A percentile compares a stretch with the other conserved stretches of the same genome.
These are phyloP conservation scores for Neosilurus hyrtlii DNA, from an alignment of 2,797 vertebrate genomes.

Conservation along the genomic window DNA sequence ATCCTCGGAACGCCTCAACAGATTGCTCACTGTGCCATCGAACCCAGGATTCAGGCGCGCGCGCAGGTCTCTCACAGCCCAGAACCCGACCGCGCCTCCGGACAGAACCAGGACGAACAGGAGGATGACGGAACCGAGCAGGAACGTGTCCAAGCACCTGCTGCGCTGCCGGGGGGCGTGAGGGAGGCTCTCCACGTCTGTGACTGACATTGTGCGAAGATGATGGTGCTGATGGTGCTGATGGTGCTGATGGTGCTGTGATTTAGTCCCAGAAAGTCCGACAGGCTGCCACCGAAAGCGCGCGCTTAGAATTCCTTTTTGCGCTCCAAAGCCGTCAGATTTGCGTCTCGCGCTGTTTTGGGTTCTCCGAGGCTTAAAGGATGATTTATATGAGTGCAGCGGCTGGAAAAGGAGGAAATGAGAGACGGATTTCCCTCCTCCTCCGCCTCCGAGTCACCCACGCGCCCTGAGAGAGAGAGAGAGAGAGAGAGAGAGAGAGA, in stretches of 20 bases:
- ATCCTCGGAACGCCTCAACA: fast-evolving
- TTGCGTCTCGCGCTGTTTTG: slow-evolving; percentile 1
- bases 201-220: slow-evolving; percentile 21
- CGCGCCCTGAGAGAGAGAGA: neutral
- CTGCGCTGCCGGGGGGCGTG: slow-evolving; percentile 40
- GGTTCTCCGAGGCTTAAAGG: neutral
- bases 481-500: neutral
- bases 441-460: slow-evolving; percentile 36
- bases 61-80: neutral
- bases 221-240: neutral
- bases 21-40: fast-evolving
- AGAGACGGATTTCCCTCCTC: slow-evolving; percentile 70
- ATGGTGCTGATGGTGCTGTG: neutral
- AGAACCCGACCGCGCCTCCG: slow-evolving; percentile 34
- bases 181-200: slow-evolving; percentile 64
- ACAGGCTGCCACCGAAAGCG: too few relatives aligned
- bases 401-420: slow-evolving; percentile 68
- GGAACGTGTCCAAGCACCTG: slow-evolving; percentile 59
- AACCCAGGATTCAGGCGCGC: fast-evolving
- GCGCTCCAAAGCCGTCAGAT: too few relatives aligned
- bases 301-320: neutral
- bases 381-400: slow-evolving; percentile 3
- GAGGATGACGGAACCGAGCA: slow-evolving; percentile 59
- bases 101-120: slow-evolving; percentile 58
- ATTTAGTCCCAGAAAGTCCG: neutral